Conservation (phyloP, 1,140 invertebrate genomes). For the Brachionus angularis region DNA sequence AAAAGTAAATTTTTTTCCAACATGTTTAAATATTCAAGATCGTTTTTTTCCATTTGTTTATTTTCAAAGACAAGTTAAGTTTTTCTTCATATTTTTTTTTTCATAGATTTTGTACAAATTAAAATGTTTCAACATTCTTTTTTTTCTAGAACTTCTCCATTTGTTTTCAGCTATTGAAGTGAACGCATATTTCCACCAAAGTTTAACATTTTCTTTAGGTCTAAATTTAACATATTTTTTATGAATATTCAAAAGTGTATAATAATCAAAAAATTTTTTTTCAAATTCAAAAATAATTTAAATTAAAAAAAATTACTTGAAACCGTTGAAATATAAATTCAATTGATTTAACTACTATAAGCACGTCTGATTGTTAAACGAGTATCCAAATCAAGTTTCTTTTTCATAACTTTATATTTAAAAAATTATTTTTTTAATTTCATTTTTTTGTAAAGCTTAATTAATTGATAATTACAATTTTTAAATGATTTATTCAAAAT, state of each 20-base stretch:
- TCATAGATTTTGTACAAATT: constrained; percentile 25
- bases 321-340: constrained; percentile 28
- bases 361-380: constrained; percentile 14
- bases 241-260: constrained; percentile 67
- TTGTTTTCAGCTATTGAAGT: constrained; percentile 69
- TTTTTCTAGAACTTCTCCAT: constrained; percentile 70
- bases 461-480: too few relatives aligned
- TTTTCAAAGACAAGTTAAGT: not conserved
- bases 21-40: not conserved
- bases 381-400: not conserved
- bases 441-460: too few relatives aligned
- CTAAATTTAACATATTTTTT: constrained; percentile 63
- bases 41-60: not conserved
- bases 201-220: constrained; percentile 53
- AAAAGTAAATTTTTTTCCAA: constrained; percentile 24
- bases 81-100: constrained; percentile 41
- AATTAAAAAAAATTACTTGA: too few relatives aligned
- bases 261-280: constrained; percentile 67
- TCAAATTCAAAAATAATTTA: too few relatives aligned
- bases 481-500: too few relatives aligned
- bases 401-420: too few relatives aligned
- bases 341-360: constrained; percentile 4
- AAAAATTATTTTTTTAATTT: too few relatives aligned
- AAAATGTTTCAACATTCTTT: constrained; percentile 67
- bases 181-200: constrained; percentile 76